Conservation (phyloP, 2,113 vertebrate genomes). For the Mustela lutreola region DNA sequence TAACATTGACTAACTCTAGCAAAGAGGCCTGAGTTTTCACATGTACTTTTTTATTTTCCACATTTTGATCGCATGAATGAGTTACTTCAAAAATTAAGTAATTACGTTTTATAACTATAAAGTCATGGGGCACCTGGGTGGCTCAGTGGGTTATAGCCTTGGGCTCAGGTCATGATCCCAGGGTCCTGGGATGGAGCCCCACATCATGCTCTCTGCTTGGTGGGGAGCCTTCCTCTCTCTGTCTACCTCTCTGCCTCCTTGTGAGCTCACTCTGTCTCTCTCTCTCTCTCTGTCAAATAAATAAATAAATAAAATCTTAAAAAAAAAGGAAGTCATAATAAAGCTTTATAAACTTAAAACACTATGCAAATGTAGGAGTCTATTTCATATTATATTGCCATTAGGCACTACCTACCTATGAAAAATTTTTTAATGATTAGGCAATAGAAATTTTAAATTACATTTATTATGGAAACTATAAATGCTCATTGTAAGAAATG, state of each 20-base stretch:
- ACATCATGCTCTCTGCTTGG: too few relatives aligned
- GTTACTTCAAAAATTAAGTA: not conserved
- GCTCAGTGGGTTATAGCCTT: too few relatives aligned
- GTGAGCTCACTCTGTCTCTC: too few relatives aligned
- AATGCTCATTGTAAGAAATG: not conserved
- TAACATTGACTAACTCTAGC: not conserved
- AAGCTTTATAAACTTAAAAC: not conserved
- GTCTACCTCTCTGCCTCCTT: too few relatives aligned
- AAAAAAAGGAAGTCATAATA: not conserved
- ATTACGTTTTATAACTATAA: not conserved
- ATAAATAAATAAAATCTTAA: too few relatives aligned
- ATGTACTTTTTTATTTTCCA: not conserved
- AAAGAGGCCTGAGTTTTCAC: not conserved
- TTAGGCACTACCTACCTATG: not conserved
- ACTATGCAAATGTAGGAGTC: not conserved
- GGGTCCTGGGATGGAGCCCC: too few relatives aligned
- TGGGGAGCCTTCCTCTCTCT: too few relatives aligned
- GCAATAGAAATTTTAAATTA: slow-evolving; percentile 34
- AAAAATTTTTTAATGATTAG: not conserved
- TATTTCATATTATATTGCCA: not conserved
- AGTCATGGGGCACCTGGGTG: too few relatives aligned
- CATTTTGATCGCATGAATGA: not conserved
- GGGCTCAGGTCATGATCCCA: too few relatives aligned
- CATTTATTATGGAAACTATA: slow-evolving; percentile 1
- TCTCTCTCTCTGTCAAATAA: too few relatives aligned